Conservation (phyloP, 2,888 invertebrate species). For the Strigamia crassipes region DNA sequence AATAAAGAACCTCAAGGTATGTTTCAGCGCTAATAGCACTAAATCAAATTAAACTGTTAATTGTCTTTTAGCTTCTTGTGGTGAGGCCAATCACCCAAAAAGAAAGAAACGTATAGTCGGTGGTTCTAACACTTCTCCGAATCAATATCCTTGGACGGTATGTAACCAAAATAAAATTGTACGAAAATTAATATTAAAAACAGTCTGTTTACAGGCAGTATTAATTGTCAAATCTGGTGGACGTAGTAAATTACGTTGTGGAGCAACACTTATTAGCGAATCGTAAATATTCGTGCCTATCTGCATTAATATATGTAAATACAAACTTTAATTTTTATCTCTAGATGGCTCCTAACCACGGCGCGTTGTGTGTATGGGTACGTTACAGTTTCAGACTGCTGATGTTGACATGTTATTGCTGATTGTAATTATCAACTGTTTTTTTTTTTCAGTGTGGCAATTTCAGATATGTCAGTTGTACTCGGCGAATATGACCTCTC, state of each 20-base stretch:
- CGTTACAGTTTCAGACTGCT: background rate
- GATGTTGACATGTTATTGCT: no score
- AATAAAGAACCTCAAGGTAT: background rate
- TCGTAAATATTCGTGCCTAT: background rate
- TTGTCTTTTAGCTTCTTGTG: background rate
- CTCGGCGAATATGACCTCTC: slow-evolving; percentile 39
- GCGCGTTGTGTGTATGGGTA: slow-evolving; percentile 22
- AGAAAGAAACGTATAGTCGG: background rate
- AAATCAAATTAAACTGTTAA: background rate
- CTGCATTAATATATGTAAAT: background rate
- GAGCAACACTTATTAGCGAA: background rate
- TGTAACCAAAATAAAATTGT: background rate
- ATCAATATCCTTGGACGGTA: slow-evolving; percentile 8
- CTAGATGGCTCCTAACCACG: background rate
- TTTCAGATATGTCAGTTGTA: background rate
- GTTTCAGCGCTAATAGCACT: background rate
- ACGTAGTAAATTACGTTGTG: background rate
- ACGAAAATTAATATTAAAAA: background rate
- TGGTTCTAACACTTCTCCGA: background rate
- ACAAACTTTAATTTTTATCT: background rate
- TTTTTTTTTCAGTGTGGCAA: background rate
- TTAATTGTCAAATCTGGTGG: background rate
- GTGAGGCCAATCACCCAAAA: background rate
- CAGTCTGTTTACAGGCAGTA: background rate
- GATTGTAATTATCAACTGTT: background rate